Evolutionary conservation across 2,113 vertebrate species (phyloP).

Genomic region (Pituophis catenifer): DNA sequence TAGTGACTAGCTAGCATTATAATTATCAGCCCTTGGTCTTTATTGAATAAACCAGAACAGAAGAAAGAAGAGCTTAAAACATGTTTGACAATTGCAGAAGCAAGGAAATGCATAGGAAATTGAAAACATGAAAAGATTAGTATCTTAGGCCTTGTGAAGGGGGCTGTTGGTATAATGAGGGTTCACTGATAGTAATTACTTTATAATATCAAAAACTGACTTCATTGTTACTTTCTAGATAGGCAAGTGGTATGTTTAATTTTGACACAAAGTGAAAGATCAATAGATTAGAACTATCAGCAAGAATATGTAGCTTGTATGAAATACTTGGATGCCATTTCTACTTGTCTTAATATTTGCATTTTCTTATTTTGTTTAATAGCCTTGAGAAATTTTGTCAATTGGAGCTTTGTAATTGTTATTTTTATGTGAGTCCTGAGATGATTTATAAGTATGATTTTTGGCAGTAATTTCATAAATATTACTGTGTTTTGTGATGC

Average conservation of each 20-base stretch:
- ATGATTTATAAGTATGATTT: neutral
- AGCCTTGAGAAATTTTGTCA: neutral
- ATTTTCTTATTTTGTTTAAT: neutral
- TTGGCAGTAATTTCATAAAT: conserved; percentile 8
- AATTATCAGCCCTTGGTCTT: neutral
- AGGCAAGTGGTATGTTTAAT: neutral
- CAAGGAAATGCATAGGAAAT: neutral
- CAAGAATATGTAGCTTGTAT: neutral
- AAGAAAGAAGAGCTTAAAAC: neutral
- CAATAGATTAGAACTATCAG: neutral
- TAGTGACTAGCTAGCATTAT: neutral
- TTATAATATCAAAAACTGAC: neutral
- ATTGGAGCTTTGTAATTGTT: conserved; percentile 18
- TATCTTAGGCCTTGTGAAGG: neutral
- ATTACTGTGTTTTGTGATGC: conserved; percentile 41
- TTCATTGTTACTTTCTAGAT: neutral
- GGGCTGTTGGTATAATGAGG: neutral
- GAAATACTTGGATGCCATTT: neutral
- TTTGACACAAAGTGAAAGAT: neutral
- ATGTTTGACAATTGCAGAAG: neutral
- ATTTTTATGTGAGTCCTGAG: conserved; percentile 3
- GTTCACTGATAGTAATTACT: neutral
- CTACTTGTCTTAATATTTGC: neutral
- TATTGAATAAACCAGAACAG: neutral
- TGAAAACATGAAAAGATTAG: neutral